Base-by-base conservation (phyloP, 2,888 invertebrate species). In the Zygaena filipendulae region DNA sequence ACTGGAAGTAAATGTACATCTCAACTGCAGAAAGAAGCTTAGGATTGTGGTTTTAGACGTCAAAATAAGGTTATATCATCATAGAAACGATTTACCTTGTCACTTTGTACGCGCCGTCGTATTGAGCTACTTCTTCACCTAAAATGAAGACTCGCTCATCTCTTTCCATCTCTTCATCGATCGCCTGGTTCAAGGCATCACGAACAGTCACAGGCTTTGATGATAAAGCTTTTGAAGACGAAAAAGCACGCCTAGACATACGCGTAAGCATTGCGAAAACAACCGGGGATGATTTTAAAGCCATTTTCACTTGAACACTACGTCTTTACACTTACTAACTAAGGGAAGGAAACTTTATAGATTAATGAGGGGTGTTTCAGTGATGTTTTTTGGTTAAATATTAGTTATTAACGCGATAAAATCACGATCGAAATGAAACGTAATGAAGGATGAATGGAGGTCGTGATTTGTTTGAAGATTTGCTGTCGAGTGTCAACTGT, bases 41-140 rank as follows among this genome's bases (percentile, higher is more conserved):
- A n/a, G n/a, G n/a, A n/a, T n/a, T n/a, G n/a, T n/a, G n/a, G n/a
- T n/a, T n/a, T n/a, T n/a, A n/a, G n/a, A n/a, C n/a, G n/a, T n/a
- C n/a, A n/a, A n/a, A n/a, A n/a, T n/a, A n/a, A n/a, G n/a, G n/a
- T n/a, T n/a, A n/a, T n/a, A n/a, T n/a, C n/a, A n/a, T n/a, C n/a
- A n/a, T n/a, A n/a, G n/a, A n/a, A n/a, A n/a, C n/a, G 23, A 25
- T 35, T 39, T 45, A 79, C 69, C 84, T 82, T 35, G 88, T 90
- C 13, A 98, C 92, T 89, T 97, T 92, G 61, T 98, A 98, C 25
- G 97, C 97, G 38, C 98, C 98, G 60, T 98, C 97, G 57, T 97
- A 98, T 70, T 92, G 88, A n/a, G 97, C 98, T 1, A 99, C 98
- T 80, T 99, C 99, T 68, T 99, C 98, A 21, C 98, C 99, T 38